phyloP scores from a whole-genome alignment of 2,797 vertebrate genomes.

The Glossophaga mutica region DNA sequence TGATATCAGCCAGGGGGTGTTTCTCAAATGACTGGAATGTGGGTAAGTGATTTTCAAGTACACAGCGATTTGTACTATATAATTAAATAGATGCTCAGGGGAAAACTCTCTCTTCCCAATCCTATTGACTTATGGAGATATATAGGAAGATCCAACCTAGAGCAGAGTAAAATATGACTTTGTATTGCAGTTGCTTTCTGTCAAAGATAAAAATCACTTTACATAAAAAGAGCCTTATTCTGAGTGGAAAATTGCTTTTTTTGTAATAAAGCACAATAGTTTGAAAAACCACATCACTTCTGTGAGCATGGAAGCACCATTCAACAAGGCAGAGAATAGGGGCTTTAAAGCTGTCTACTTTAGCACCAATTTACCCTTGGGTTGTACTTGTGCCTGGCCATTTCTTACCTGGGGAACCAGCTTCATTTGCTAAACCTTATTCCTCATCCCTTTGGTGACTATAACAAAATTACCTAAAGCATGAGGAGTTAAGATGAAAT shows the following conservation, averaged over 20 bases:
- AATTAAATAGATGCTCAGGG: slow-evolving; percentile 47
- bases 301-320: not conserved
- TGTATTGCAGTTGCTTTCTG: slow-evolving; percentile 46
- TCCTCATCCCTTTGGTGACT: not conserved
- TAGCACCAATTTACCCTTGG: not conserved
- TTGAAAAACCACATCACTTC: not conserved
- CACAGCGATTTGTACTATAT: not conserved
- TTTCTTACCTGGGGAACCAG: not conserved
- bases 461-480: not conserved
- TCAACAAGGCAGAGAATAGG: not conserved
- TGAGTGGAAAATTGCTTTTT: slow-evolving; percentile 3
- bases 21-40: slow-evolving; percentile 39
- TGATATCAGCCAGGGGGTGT: slow-evolving; percentile 5
- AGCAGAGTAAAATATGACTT: slow-evolving; percentile 59
- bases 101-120: not conserved
- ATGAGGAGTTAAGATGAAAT: not conserved
- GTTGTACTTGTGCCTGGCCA: not conserved
- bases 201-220: slow-evolving; percentile 64
- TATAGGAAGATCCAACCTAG: not conserved
- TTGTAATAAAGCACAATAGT: not conserved
- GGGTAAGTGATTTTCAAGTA: slow-evolving; percentile 58
- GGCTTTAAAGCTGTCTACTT: not conserved
- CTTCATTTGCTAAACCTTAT: not conserved
- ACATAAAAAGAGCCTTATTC: slow-evolving; percentile 46
- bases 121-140: slow-evolving; percentile 49